These are phyloP conservation scores for Tholera decimalis DNA, from an alignment of 2,888 invertebrate species.

Conservation along the genomic window DNA sequence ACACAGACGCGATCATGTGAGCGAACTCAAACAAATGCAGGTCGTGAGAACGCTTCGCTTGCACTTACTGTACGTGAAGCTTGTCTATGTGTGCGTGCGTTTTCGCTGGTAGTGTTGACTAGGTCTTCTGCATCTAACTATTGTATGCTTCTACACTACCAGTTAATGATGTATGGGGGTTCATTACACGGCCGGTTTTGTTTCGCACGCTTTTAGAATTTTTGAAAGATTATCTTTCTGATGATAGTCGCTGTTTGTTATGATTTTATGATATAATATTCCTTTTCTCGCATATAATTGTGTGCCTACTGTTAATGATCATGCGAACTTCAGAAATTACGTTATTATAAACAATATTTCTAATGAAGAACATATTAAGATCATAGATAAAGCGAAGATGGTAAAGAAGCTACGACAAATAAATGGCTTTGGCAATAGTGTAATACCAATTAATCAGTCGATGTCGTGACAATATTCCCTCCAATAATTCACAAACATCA, in stretches of 20 bases:
- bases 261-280: slow-evolving; percentile 42
- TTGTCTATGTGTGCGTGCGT: not conserved
- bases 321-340: not conserved
- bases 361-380: not conserved
- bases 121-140: slow-evolving; percentile 23
- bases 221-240: slow-evolving; percentile 58
- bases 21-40: not conserved
- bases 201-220: slow-evolving; percentile 75
- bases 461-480: slow-evolving; percentile 52
- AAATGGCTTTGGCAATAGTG: slow-evolving; percentile 8
- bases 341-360: not conserved
- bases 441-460: slow-evolving; percentile 33
- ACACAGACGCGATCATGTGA: not conserved
- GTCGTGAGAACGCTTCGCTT: not conserved
- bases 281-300: slow-evolving; percentile 29
- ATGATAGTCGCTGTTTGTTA: slow-evolving; percentile 48
- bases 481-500: slow-evolving; percentile 53
- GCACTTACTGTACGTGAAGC: not conserved
- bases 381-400: not conserved
- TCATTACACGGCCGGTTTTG: slow-evolving; percentile 83
- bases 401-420: not conserved
- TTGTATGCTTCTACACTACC: slow-evolving; percentile 69
- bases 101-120: not conserved
- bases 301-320: slow-evolving; percentile 14
- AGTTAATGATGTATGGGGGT: slow-evolving; percentile 88